phyloP scores from a whole-genome alignment of 1,140 invertebrate species.

The Lamellibrachia luymesi region DNA sequence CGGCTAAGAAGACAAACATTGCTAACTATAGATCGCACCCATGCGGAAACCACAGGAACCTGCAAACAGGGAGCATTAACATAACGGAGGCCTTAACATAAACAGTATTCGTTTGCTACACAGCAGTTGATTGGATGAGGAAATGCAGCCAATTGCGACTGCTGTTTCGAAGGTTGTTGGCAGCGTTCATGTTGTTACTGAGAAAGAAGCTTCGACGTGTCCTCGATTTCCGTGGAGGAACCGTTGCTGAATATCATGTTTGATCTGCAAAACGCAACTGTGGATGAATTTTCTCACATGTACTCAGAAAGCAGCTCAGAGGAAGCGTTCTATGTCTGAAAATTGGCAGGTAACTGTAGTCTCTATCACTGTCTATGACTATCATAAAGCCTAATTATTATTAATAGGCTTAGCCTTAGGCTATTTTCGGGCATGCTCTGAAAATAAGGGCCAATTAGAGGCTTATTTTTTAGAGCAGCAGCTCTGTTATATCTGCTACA shows the following conservation, averaged over 20 bases:
- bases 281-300: not conserved
- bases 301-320: not conserved
- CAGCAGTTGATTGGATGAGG: not conserved
- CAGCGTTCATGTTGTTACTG: not conserved
- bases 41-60: not conserved
- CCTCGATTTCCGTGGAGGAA: not conserved
- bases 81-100: not conserved
- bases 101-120: not conserved
- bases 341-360: not conserved
- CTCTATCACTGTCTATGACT: too few relatives aligned
- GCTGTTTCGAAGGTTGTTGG: not conserved
- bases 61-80: not conserved
- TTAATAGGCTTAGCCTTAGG: too few relatives aligned
- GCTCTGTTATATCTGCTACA: too few relatives aligned
- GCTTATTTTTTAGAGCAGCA: too few relatives aligned
- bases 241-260: not conserved
- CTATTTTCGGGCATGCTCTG: too few relatives aligned
- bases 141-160: not conserved
- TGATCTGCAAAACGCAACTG: not conserved
- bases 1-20: too few relatives aligned
- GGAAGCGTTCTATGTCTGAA: not conserved
- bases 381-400: too few relatives aligned
- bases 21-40: not conserved
- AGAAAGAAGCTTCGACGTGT: not conserved
- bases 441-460: too few relatives aligned